Evolutionary conservation across 2,888 invertebrate species (phyloP).

Genomic region (Heliconius ethilla): DNA sequence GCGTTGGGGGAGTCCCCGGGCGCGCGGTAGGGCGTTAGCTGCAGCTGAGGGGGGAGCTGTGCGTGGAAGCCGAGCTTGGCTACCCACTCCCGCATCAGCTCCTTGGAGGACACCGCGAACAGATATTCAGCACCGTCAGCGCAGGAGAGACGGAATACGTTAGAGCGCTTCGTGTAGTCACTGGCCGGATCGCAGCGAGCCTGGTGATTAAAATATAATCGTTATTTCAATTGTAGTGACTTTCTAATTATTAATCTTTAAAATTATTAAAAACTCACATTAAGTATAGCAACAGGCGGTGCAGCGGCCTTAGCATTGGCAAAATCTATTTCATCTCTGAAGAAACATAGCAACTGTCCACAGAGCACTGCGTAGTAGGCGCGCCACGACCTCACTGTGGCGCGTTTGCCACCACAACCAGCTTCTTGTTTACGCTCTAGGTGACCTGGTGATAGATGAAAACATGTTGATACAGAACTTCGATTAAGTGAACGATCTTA

Average conservation of each 20-base stretch:
- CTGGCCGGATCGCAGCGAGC: conserved; percentile 93
- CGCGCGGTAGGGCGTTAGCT: conserved; percentile 90
- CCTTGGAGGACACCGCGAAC: conserved; percentile 88
- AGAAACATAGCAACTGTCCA: conserved; percentile 98
- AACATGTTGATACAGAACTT: no score
- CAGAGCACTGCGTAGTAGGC: conserved; percentile 96
- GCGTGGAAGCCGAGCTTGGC: conserved; percentile 97
- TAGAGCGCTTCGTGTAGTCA: conserved; percentile 97
- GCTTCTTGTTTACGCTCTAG: conserved; percentile 97
- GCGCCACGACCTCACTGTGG: conserved; percentile 98
- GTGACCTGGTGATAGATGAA: conserved; percentile 57
- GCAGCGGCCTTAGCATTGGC: conserved; percentile 92
- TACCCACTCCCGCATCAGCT: conserved; percentile 93
- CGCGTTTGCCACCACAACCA: conserved; percentile 95
- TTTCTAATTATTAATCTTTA: no score
- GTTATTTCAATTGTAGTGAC: no score
- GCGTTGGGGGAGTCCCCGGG: conserved; percentile 73
- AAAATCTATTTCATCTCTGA: conserved; percentile 96
- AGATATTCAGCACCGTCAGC: conserved; percentile 97
- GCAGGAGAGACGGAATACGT: conserved; percentile 93
- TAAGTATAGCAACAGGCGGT: conserved; percentile 89
- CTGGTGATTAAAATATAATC: conserved; percentile 56
- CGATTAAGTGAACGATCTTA: no score
- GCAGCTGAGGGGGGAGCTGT: conserved; percentile 92
- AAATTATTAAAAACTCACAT: conserved; percentile 56